Base-by-base conservation (phyloP, 2,113 vertebrate species). In the Tetrax tetrax region DNA sequence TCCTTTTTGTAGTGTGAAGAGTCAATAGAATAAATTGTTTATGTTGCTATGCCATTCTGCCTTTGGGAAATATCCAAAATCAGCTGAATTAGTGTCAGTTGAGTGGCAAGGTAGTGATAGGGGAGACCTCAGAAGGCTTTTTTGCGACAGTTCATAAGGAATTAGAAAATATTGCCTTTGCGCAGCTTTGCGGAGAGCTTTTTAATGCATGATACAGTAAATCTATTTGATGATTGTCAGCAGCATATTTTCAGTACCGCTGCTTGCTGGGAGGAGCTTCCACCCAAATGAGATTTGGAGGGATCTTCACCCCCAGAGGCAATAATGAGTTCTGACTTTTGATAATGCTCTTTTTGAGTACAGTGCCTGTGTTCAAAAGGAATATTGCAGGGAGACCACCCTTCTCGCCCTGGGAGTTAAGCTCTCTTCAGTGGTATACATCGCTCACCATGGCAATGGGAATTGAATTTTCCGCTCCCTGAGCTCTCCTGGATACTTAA, bases 371-470 rank as follows among this genome's bases (percentile, higher is more conserved):
- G 56, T 70, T 95, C 70, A 71, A 86, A 88, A 91, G 70, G 89
- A 80, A 61, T 77, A 41, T 20, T 95, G 66, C 92, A 96, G 29
- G 82, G 90, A 92, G 96, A 92, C 92, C 94, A 95, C 87, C 93
- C 88, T 90, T 66, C 89, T 95, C 47, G 92, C 75, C 63, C 68
- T 69, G 89, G 78, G 93, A 87, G 60, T 64, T 95, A 95, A 88
- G 66, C 93, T 89, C 28, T 85, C 92, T 91, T 93, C 28, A 20
- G 74, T 61, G 35, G 38, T 57, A 69, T 48, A 89, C 68, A 78
- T 93, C 1, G 12, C 93, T 98, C 96, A 97, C 97, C 98, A 97
- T 98, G 96, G 98, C 95, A 95, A 98, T 98, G 87, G 84, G 96
- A 97, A 97, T 91, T 98, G 97, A 97, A 98, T 98, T 97, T 97